These are phyloP conservation scores for Sebastes iracundus DNA, from an alignment of 2,797 vertebrate genomes.

Conservation along the genomic window DNA sequence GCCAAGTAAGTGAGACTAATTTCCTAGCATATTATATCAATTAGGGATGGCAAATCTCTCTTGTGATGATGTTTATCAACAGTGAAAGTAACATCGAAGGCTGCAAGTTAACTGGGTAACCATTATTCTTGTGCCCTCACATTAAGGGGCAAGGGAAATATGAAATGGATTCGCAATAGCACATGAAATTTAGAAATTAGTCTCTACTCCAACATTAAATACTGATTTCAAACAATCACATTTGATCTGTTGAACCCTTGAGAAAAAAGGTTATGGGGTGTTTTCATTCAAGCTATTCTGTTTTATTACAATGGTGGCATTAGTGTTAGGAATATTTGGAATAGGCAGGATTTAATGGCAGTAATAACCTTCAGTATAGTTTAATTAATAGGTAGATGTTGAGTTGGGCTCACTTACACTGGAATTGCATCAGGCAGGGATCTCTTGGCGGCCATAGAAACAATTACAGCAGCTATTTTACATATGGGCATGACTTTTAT, in stretches of 20 bases:
- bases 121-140: neutral
- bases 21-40: conserved; percentile 49
- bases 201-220: neutral
- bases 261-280: neutral
- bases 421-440: neutral
- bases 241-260: neutral
- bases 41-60: conserved; percentile 42
- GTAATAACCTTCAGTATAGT: neutral
- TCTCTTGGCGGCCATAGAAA: neutral
- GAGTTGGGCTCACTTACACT: neutral
- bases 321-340: neutral
- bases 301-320: neutral
- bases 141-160: neutral
- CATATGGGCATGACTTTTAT: neutral
- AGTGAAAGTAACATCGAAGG: neutral
- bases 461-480: neutral
- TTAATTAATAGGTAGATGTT: neutral
- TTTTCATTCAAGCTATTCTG: neutral
- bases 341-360: neutral
- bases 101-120: neutral
- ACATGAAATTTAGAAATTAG: neutral
- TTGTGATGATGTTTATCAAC: conserved; percentile 34
- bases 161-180: neutral
- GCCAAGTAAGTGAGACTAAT: conserved; percentile 48
- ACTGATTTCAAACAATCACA: neutral